Evolutionary conservation across 1,140 invertebrate species (phyloP), one percentile per base, ranked within the genome.

Genomic region (Ceratosolen fusciceps): DNA sequence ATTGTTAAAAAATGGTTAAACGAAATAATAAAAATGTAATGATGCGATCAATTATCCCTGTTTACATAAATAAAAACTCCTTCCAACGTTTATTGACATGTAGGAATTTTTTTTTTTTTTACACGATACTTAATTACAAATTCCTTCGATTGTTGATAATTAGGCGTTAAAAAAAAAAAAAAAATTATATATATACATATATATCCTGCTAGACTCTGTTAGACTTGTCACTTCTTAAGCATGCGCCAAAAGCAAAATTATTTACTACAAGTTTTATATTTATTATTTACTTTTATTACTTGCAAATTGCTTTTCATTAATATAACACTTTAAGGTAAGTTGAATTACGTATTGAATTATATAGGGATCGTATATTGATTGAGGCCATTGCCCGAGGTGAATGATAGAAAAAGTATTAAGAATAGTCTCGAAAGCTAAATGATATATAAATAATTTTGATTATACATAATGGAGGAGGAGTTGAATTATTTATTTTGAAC

Each of bases 11-110:
- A n/a, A 70, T 31, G 34, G 39, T 79, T 58, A 74, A 24, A 58
- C 43, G 62, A 78, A 79, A 77, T n/a, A 84, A 84, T 81, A 84
- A 85, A 85, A 75, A 79, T 70, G 70, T n/a, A 31, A 26, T 58
- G 0, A 24, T 49, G 39, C n/a, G 31, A 79, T n/a, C 58, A 58
- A 70, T 31, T n/a, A 80, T 71, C 65, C 78, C 73, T 75, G 52
- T 47, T 62, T 82, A 43, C n/a, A 74, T 77, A 29, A 77, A 82
- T 80, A 65, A 77, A 82, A 76, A 62, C 52, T 82, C 74, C 74
- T 79, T 77, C 62, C 68, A 62, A 67, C 58, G 47, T 65, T 54
- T 47, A 26, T 62, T 37, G 37, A 72, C 43, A 72, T 24, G 34
- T 29, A 56, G 67, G 74, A 77, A 74, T 60, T 39, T 47, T 74